These are phyloP conservation scores for Natrix natrix DNA, from an alignment of 2,797 vertebrate species.

Conservation along the genomic window DNA sequence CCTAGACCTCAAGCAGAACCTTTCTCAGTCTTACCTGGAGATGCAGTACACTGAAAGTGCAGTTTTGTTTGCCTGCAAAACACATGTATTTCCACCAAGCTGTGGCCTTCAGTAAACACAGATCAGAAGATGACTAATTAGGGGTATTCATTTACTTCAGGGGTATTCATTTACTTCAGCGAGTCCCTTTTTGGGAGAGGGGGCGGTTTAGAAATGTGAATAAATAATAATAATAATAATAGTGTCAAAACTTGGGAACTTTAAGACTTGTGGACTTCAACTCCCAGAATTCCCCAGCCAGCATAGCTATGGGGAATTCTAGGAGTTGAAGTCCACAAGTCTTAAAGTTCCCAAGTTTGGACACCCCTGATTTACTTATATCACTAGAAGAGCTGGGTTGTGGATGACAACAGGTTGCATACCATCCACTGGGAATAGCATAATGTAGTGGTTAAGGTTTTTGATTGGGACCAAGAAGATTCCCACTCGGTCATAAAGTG, in stretches of 20 bases:
- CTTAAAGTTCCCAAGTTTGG: too few relatives aligned
- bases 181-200: too few relatives aligned
- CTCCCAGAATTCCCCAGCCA: too few relatives aligned
- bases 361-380: not conserved
- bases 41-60: not conserved
- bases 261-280: too few relatives aligned
- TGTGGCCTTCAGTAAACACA: not conserved
- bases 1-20: not conserved
- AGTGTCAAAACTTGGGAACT: too few relatives aligned
- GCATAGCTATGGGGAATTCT: too few relatives aligned
- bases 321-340: too few relatives aligned
- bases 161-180: too few relatives aligned
- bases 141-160: not conserved
- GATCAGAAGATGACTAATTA: not conserved
- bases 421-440: not conserved
- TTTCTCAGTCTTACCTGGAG: not conserved
- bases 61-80: not conserved
- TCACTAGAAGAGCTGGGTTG: not conserved
- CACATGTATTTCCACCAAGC: not conserved
- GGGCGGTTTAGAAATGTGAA: too few relatives aligned
- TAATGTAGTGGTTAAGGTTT: not conserved
- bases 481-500: not conserved
- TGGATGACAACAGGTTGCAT: not conserved
- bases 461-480: not conserved
- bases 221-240: too few relatives aligned